Evolutionary conservation across 92 coral and sea anemone genomes (phyloP), one percentile per base, ranked within the genome.

Genomic region (Paragorgia papillata): DNA sequence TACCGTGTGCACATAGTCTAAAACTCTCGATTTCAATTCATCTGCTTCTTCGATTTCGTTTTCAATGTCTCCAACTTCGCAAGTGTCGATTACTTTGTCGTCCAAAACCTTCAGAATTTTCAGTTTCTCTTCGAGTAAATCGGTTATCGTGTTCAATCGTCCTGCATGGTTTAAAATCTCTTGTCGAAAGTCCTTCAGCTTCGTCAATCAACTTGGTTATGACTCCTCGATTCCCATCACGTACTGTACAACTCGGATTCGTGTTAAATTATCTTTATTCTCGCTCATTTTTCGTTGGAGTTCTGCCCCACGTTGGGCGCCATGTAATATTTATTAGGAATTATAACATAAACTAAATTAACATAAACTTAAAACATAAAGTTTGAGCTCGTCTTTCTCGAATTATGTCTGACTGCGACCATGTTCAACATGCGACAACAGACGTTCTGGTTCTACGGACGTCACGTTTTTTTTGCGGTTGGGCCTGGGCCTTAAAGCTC

Each of bases 211-310:
- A 83, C 70, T 81, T 88, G 34, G 86, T 80, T 7, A 59, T 61
- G 29, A 84, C 88, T 80, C 88, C 88, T 27, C 86, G 80, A 39
- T 88, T 77, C 10, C 86, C 92, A 39, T 67, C 81, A 39, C 88
- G 76, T n/a, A n/a, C n/a, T n/a, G n/a, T 75, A 76, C 59, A 55
- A 84, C 84, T 67, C 83, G 71, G 18, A 71, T 28, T 33, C 79
- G 85, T 54, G 64, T 39, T 50, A 74, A 53, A 0, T 80, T 66
- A 46, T 85, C 75, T 1, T 17, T 51, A 43, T 20, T 35, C 51
- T 50, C 57, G 58, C 22, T 35, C 68, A 55, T 65, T 37, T 65
- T 41, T 65, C 73, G 73, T 10, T 35, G 29, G 24, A 69, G 29
- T 17, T 12, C 44, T 9, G 75, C 75, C 60, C 60, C 75, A 69